Percentiles rank a stretch among this genome's conserved stretches.
These are phyloP conservation scores for Todiramphus chloris DNA, from an alignment of 2,113 vertebrate genomes.

Conservation along the genomic window DNA sequence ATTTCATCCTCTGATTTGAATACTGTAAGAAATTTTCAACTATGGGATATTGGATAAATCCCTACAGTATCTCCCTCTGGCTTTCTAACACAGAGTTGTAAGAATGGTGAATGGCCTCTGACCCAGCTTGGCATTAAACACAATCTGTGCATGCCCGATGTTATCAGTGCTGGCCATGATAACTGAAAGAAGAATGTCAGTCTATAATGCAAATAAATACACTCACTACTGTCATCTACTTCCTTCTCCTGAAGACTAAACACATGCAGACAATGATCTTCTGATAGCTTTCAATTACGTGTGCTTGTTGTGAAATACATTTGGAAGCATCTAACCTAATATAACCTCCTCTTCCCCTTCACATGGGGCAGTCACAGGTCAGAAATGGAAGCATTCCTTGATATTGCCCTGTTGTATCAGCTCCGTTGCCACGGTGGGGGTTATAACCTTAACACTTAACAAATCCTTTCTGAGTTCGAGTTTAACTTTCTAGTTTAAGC, in stretches of 20 bases:
- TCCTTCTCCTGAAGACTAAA: background rate
- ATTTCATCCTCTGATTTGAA: background rate
- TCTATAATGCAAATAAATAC: background rate
- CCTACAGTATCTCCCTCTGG: background rate
- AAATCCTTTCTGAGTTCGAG: background rate
- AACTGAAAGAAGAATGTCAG: background rate
- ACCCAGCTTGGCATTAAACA: background rate
- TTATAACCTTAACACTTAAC: background rate
- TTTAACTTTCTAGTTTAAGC: background rate
- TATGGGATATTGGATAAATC: background rate
- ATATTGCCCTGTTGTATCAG: rapidly evolving
- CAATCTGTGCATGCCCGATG: background rate
- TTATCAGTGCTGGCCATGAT: background rate
- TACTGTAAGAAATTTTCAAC: background rate
- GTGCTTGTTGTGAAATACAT: background rate
- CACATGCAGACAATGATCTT: background rate
- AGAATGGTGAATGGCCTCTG: background rate
- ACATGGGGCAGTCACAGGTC: background rate
- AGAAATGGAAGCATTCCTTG: background rate
- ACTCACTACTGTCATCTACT: background rate
- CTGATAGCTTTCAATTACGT: background rate
- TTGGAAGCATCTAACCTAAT: background rate
- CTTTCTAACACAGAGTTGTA: background rate
- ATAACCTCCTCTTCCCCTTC: background rate
- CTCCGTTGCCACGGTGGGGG: background rate